These are phyloP conservation scores for Neodiprion virginianus DNA, from an alignment of 1,140 invertebrate species.

Conservation along the genomic window DNA sequence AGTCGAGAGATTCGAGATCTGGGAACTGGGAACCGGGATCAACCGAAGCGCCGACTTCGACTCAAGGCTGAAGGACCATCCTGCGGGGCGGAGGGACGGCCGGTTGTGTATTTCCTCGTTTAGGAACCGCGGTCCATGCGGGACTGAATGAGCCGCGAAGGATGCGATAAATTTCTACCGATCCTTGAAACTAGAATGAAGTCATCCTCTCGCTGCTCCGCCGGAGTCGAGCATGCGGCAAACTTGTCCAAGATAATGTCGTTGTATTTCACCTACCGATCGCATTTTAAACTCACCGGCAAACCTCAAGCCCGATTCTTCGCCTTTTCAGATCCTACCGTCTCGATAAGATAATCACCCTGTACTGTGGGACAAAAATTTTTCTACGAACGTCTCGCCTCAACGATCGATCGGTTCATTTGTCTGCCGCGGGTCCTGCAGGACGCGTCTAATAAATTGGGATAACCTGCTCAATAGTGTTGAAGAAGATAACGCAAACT, in stretches of 20 bases:
- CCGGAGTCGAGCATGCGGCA: neutral
- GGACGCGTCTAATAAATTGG: too few relatives aligned
- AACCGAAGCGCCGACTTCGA: slow-evolving; percentile 35
- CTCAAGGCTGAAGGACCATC: slow-evolving; percentile 27
- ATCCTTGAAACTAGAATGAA: neutral
- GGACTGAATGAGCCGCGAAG: neutral
- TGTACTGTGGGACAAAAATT: neutral
- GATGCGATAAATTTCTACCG: slow-evolving; percentile 5
- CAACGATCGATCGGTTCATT: too few relatives aligned
- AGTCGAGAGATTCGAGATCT: slow-evolving; percentile 41
- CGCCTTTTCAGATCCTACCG: neutral
- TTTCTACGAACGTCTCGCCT: neutral
- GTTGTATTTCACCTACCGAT: neutral
- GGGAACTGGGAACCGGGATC: slow-evolving; percentile 14
- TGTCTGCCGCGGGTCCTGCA: too few relatives aligned
- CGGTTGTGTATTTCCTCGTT: neutral
- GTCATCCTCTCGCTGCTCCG: neutral
- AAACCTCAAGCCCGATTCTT: neutral
- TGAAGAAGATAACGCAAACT: too few relatives aligned
- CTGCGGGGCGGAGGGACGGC: slow-evolving; percentile 8
- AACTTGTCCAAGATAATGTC: slow-evolving; percentile 3
- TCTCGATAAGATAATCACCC: neutral
- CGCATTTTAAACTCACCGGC: slow-evolving; percentile 2
- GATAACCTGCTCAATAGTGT: too few relatives aligned
- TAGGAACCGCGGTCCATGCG: neutral